These are phyloP conservation scores for Rhyzopertha dominica DNA, from an alignment of 1,140 invertebrate species.

Conservation along the genomic window DNA sequence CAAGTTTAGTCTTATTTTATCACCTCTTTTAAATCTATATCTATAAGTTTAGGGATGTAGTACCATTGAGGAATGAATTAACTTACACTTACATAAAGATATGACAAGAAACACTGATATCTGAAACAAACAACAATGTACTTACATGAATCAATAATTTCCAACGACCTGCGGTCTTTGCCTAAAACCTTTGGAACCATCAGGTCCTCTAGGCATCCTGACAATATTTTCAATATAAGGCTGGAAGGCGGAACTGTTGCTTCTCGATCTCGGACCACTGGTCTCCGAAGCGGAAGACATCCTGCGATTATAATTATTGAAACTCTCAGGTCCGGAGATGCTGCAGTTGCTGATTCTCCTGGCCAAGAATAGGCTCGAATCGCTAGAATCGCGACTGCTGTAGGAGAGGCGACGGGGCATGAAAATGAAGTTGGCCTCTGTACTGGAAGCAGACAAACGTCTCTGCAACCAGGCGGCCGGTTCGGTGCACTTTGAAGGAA, in stretches of 20 bases:
- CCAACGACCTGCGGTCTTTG: no score
- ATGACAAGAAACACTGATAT: no score
- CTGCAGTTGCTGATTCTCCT: conserved; percentile 55
- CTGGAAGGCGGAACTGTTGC: conserved; percentile 51
- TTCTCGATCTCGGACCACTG: conserved; percentile 48
- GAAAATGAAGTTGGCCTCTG: conserved; percentile 54
- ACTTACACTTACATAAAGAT: no score
- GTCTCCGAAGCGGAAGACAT: conserved; percentile 50
- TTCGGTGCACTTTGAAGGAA: conserved; percentile 49
- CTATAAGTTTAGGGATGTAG: no score
- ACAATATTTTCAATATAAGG: conserved; percentile 61
- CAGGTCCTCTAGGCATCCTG: conserved; percentile 76
- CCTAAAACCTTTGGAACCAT: conserved; percentile 75
- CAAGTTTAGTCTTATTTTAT: no score
- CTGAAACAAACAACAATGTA: no score
- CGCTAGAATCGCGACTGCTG: conserved; percentile 53
- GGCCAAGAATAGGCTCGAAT: conserved; percentile 51
- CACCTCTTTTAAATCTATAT: no score
- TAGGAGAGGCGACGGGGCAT: conserved; percentile 54
- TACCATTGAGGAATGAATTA: no score
- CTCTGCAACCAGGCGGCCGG: conserved; percentile 62
- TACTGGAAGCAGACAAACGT: conserved; percentile 53
- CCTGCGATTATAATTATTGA: conserved; percentile 46
- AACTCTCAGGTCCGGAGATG: conserved; percentile 44
- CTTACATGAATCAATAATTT: no score